These are phyloP conservation scores for Vulpes ferrilata DNA, from an alignment of 2,113 vertebrate genomes.

Conservation along the genomic window DNA sequence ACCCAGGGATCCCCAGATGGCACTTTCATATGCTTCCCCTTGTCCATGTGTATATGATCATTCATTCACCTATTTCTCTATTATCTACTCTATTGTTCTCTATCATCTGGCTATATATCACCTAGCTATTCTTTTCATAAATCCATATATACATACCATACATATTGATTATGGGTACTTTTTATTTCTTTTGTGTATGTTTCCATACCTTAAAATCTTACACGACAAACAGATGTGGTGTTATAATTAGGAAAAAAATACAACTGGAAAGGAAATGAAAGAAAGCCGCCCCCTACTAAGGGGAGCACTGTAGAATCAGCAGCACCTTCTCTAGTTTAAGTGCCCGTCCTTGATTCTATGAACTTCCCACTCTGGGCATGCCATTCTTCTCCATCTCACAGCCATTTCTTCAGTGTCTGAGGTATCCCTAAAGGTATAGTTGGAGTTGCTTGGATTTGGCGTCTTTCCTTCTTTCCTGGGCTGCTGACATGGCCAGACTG, in stretches of 20 bases:
- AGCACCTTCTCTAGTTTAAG: background rate
- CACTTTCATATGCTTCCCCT: background rate
- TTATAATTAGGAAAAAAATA: background rate
- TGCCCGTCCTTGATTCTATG: background rate
- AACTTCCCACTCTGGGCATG: accelerated
- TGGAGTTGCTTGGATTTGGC: background rate
- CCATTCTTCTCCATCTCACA: background rate
- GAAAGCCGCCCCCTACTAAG: background rate
- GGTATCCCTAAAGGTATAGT: background rate
- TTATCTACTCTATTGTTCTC: background rate
- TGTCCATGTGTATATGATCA: background rate
- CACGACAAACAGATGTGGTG: background rate
- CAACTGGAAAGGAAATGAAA: background rate
- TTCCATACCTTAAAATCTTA: background rate
- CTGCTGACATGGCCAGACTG: accelerated
- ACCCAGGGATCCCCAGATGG: no score
- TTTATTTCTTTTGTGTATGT: background rate
- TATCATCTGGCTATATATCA: background rate
- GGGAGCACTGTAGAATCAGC: background rate
- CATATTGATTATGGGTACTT: background rate
- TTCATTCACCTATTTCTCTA: background rate
- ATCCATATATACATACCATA: background rate
- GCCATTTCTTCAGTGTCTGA: background rate
- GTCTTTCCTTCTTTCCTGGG: background rate
- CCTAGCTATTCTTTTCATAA: background rate